Evolutionary conservation across 2,797 vertebrate genomes (phyloP).

Genomic region (Danio tinwini): DNA sequence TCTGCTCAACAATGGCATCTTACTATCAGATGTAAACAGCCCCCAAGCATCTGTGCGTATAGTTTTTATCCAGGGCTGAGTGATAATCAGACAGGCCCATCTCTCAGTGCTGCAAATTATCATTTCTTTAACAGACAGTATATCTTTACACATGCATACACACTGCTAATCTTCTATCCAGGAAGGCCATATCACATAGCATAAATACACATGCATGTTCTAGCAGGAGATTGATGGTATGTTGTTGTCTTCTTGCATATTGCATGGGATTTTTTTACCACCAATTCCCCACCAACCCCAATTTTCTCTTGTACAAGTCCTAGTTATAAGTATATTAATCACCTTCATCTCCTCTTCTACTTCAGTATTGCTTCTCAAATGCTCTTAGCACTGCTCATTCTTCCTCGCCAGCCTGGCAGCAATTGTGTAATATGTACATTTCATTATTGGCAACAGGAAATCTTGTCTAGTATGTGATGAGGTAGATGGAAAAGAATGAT

Average conservation of each 20-base stretch:
- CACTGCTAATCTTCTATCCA: not conserved
- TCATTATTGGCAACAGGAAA: slow-evolving; percentile 16
- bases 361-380: slow-evolving; percentile 42
- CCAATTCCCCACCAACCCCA: slow-evolving; percentile 17
- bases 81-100: slow-evolving; percentile 52
- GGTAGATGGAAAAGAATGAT: slow-evolving; percentile 45
- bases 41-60: not conserved
- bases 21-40: too few species aligned
- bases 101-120: slow-evolving; percentile 56
- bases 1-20: not conserved
- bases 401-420: slow-evolving; percentile 37
- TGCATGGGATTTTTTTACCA: slow-evolving; percentile 32
- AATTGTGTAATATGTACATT: slow-evolving; percentile 54
- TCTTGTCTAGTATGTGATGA: slow-evolving; percentile 12
- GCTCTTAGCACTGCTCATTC: slow-evolving; percentile 45
- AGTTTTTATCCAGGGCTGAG: slow-evolving; percentile 1
- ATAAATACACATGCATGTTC: slow-evolving; percentile 52
- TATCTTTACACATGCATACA: not conserved
- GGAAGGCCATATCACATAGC: slow-evolving; percentile 47
- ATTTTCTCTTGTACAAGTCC: slow-evolving; percentile 54
- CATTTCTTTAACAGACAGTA: not conserved
- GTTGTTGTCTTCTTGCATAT: slow-evolving; percentile 54
- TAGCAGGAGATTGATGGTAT: slow-evolving; percentile 53
- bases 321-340: slow-evolving; percentile 65
- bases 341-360: slow-evolving; percentile 38